A percentile compares a stretch with the other conserved stretches of the same genome.
phyloP scores from a whole-genome alignment of 2,113 vertebrate species.

The Shinisaurus crocodilurus region DNA sequence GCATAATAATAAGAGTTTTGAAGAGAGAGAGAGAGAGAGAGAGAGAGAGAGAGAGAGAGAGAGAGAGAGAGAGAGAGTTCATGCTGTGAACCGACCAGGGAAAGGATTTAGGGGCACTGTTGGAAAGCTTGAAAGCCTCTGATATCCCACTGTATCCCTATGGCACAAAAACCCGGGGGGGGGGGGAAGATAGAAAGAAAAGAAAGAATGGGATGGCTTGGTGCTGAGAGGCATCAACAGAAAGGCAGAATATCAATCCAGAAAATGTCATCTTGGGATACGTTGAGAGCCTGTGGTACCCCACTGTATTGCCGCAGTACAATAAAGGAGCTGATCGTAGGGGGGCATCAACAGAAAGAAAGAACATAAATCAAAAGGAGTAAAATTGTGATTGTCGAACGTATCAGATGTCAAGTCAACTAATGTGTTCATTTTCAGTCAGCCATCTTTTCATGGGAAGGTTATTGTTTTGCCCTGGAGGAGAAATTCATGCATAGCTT shows the following conservation, averaged over 20 bases:
- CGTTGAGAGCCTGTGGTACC: background rate
- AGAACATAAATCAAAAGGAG: conserved; percentile 6
- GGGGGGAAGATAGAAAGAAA: background rate
- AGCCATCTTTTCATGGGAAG: conserved; percentile 17
- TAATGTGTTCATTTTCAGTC: conserved; percentile 25
- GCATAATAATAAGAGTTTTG: conserved; percentile 1
- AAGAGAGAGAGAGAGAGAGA: background rate
- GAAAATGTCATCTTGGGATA: background rate
- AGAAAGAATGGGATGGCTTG: background rate
- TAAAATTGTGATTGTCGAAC: conserved; percentile 3
- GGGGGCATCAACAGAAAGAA: background rate
- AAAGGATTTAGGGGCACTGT: conserved; percentile 40
- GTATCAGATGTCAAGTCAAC: conserved; percentile 9
- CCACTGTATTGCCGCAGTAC: background rate
- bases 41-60: conserved; percentile 5
- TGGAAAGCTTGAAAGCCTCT: conserved; percentile 45
- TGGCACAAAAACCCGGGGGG: background rate
- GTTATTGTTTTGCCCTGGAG: conserved; percentile 21
- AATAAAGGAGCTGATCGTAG: background rate
- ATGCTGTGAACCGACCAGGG: conserved; percentile 30
- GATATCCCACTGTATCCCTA: conserved; percentile 20
- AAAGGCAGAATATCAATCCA: conserved; percentile 10
- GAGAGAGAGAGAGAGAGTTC: conserved; percentile 14
- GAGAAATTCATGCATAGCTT: conserved; percentile 10
- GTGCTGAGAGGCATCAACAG: background rate